Base-by-base conservation (phyloP, 1,140 invertebrate species). In the Ladona fulva region DNA sequence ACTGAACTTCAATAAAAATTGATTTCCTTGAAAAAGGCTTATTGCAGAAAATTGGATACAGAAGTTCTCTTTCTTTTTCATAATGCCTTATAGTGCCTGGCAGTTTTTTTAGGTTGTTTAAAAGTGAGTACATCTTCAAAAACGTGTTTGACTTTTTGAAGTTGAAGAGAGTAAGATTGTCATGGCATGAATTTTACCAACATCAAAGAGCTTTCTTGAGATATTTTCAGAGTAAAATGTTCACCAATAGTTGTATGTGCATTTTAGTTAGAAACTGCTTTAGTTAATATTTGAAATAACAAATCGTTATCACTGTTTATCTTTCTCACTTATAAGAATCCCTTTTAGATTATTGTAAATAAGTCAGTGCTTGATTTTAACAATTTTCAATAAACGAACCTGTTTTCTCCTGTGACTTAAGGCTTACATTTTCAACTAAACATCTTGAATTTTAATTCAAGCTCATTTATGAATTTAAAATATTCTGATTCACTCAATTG, bases 181-280 rank as follows among this genome's bases (percentile, higher is more conserved):
- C 52, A 66, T 66, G 52, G 52, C 52, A 66, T 66, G 52, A 16
- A 66, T 19, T 66, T 66, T 66, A 66, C n/a, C 3, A 66, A 22
- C 44, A 11, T 52, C 44, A 11, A 66, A 66, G 14, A 66, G 14
- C 3, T 66, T 66, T 19, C 29, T 37, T 8, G 8, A 37, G 29
- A 37, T 37, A 37, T 5, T 37, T 37, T 37, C 8, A 1, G 8
- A 37, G 29, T 37, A 66, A 52, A 6, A 22, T 19, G 14, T 52
- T 66, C 74, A 24, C 16, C 16, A 75, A 75, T 75, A 75, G 24
- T 37, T 75, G 74, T 25, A 74, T 74, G 74, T 75, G 29, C 74
- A 75, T 37, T 73, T 25, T 76, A 52, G 25, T 25, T 59, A 59
- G 42, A 37, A 6, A 6, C 14, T 66, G 52, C 19, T 25, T 19